Conservation (phyloP, 2,113 vertebrate genomes). For the Pituophis catenifer region DNA sequence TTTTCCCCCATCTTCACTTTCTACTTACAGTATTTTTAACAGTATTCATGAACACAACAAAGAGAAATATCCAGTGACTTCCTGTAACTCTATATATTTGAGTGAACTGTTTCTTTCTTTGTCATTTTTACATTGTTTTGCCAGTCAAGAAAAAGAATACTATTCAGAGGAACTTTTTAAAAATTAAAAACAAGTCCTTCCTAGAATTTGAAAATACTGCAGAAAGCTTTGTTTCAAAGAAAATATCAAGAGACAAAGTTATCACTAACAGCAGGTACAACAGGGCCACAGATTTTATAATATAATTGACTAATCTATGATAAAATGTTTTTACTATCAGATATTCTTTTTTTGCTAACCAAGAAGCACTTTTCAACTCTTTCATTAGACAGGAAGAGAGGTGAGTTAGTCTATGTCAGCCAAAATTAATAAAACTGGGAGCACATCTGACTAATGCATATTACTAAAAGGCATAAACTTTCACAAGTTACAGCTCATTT, state of each 20-base stretch:
- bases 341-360: background rate
- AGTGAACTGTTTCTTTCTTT: slow-evolving; percentile 4
- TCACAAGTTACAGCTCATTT: background rate
- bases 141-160: slow-evolving; percentile 22
- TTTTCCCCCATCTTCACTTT: accelerated
- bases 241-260: slow-evolving; percentile 25
- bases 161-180: slow-evolving; percentile 11
- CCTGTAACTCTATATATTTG: slow-evolving; percentile 7
- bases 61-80: slow-evolving; percentile 11
- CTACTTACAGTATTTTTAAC: background rate
- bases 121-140: slow-evolving; percentile 35
- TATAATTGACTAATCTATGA: background rate
- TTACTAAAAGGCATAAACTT: background rate
- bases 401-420: background rate
- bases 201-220: slow-evolving; percentile 8
- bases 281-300: background rate
- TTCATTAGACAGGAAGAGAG: background rate
- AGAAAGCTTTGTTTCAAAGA: background rate
- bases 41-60: slow-evolving; percentile 17
- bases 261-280: background rate
- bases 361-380: background rate
- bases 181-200: slow-evolving; percentile 42
- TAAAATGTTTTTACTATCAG: background rate
- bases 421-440: background rate
- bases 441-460: background rate